phyloP scores from a whole-genome alignment of 2,113 vertebrate genomes.

The Neotragus moschatus region DNA sequence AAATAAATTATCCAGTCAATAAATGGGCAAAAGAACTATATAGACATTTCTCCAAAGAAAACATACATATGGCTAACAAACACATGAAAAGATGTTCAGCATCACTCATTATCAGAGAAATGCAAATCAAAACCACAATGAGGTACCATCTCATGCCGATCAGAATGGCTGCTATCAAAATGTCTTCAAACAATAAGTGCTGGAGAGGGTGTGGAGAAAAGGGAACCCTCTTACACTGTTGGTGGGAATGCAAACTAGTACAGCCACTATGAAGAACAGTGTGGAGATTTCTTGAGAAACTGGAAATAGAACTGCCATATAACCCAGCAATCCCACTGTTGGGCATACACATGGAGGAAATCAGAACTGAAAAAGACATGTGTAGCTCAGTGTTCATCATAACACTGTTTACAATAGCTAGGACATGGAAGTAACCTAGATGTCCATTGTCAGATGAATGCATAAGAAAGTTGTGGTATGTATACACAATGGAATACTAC shows the following conservation, averaged over 20 bases:
- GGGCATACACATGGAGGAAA: background rate
- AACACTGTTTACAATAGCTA: background rate
- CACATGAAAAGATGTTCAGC: background rate
- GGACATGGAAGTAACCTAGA: background rate
- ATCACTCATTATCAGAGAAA: background rate
- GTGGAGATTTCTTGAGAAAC: background rate
- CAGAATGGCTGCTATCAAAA: background rate
- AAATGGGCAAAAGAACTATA: background rate
- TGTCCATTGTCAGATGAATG: background rate
- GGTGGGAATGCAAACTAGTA: background rate
- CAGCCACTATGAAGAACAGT: background rate
- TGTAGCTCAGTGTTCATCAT: fast-evolving
- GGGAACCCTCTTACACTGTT: background rate
- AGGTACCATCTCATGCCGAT: background rate
- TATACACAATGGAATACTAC: background rate
- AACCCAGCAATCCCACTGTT: background rate
- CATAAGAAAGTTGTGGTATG: background rate
- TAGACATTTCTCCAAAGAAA: background rate
- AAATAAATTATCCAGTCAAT: background rate
- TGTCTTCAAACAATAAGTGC: background rate
- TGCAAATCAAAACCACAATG: background rate
- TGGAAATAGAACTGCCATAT: background rate
- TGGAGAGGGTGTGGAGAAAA: background rate
- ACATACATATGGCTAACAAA: background rate
- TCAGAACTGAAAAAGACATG: background rate